phyloP scores from a whole-genome alignment of 2,113 vertebrate species.

The Ammodytes marinus region DNA sequence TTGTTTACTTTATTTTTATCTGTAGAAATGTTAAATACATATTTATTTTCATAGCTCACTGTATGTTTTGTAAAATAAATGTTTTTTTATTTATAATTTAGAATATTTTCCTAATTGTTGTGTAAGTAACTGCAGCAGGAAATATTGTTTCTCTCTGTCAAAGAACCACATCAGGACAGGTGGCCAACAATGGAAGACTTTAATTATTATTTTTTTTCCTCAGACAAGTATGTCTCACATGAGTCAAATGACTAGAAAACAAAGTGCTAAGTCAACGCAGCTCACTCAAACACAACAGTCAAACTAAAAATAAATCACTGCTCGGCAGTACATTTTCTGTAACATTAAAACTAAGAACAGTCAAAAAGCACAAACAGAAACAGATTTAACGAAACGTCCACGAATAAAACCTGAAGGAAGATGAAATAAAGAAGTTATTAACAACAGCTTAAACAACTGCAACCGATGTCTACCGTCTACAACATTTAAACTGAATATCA shows the following conservation, averaged over 20 bases:
- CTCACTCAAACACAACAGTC: slow-evolving; percentile 2
- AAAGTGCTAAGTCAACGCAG: slow-evolving; percentile 6
- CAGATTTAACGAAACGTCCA: neutral
- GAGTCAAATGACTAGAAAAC: neutral
- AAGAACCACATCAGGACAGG: neutral
- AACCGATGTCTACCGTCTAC: neutral
- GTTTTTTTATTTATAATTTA: neutral
- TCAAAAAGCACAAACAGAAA: slow-evolving; percentile 11
- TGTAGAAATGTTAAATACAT: slow-evolving; percentile 67
- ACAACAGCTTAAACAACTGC: neutral
- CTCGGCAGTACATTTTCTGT: neutral
- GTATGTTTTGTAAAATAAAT: slow-evolving; percentile 75
- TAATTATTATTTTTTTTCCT: slow-evolving; percentile 11
- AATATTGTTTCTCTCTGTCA: neutral
- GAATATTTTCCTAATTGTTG: neutral
- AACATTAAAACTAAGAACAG: slow-evolving; percentile 16
- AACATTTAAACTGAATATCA: neutral
- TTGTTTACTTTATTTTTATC: slow-evolving; percentile 40
- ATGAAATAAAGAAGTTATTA: neutral
- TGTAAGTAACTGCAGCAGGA: neutral
- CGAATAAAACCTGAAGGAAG: slow-evolving; percentile 28
- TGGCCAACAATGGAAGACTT: neutral
- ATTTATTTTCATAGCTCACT: slow-evolving; percentile 72
- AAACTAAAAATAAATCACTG: slow-evolving; percentile 20
- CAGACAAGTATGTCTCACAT: neutral